Evolutionary conservation across 2,888 invertebrate genomes (phyloP).

Genomic region (Copidosoma aretas): DNA sequence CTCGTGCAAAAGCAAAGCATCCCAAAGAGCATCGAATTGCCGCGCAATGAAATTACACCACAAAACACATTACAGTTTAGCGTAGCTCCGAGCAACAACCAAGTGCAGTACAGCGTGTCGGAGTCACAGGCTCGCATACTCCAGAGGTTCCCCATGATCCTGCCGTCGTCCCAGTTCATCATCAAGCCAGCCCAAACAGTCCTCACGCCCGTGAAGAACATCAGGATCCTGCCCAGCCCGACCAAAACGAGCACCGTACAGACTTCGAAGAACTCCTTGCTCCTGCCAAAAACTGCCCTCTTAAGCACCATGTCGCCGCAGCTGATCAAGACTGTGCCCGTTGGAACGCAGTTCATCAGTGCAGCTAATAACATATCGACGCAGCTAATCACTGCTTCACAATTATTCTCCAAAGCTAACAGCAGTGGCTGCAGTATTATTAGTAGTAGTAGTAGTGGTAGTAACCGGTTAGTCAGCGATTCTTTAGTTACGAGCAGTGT

Average conservation of each 20-base stretch:
- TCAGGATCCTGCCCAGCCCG: conserved; percentile 50
- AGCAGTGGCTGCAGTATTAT: no score
- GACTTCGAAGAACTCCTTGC: conserved; percentile 48
- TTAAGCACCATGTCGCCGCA: conserved; percentile 51
- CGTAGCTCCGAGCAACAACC: conserved; percentile 40
- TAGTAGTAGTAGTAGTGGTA: conserved; percentile 38
- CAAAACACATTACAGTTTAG: conserved; percentile 42
- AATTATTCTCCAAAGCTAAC: conserved; percentile 44
- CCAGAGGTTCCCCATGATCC: conserved; percentile 50
- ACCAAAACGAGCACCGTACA: conserved; percentile 44
- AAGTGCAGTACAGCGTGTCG: conserved; percentile 29
- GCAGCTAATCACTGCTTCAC: conserved; percentile 49
- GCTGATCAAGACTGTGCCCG: conserved; percentile 52
- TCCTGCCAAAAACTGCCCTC: conserved; percentile 53
- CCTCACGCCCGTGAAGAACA: conserved; percentile 50
- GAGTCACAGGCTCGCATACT: conserved; percentile 51
- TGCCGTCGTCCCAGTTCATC: conserved; percentile 56
- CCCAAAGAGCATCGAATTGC: conserved; percentile 19
- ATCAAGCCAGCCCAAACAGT: conserved; percentile 54
- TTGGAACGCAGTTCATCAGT: conserved; percentile 47
- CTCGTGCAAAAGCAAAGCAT: conserved; percentile 17
- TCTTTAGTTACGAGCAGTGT: conserved; percentile 37
- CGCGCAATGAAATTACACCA: conserved; percentile 38
- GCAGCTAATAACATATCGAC: conserved; percentile 42
- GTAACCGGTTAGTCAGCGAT: conserved; percentile 44